Evolutionary conservation across 2,888 invertebrate genomes (phyloP), one percentile per base, ranked within the genome.

Genomic region (Chamaedrilus cognettii): DNA sequence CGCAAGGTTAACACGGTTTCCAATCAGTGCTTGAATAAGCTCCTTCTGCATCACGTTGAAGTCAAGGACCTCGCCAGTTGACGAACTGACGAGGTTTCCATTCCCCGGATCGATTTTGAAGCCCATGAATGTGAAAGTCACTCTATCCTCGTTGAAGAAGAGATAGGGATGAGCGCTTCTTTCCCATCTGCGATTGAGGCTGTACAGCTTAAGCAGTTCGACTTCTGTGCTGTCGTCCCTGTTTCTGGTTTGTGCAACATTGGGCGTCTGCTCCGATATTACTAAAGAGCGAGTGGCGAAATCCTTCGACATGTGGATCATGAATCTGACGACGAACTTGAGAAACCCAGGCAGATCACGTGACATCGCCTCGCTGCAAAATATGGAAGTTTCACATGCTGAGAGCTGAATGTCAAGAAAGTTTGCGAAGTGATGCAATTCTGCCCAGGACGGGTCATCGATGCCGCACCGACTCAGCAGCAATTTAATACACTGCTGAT

Each of bases 81-180:
- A 75, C n/a, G 74, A 74, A 64, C 81, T 79, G 26, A 80, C 65
- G 52, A 82, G 64, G 65, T 78, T 72, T 3, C 78, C 78, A 11
- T 75, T 74, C 7, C 64, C 31, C 32, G 69, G 61, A 4, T 78
- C 75, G 50, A 80, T 75, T 66, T 75, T 75, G 68, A 81, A 81
- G 7, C 82, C 82, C n/a, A 82, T 74, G 72, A 82, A 80, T 2
- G 82, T 79, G 70, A 82, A 76, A 7, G 79, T 73, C 33, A 75
- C 62, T 4, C 73, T 68, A 51, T 68, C 65, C 23, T 42, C 35
- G 72, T 82, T 80, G 75, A 82, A 80, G 70, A 82, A 80, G 32
- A 81, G 71, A 72, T 79, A 82, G 2, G 82, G 81, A 72, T 82
- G 80, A 2, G 80, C 78, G 64, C 80, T 81, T 11, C 68, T 69